phyloP scores from a whole-genome alignment of 2,888 invertebrate genomes.

The Archaeoteleia sp. region DNA sequence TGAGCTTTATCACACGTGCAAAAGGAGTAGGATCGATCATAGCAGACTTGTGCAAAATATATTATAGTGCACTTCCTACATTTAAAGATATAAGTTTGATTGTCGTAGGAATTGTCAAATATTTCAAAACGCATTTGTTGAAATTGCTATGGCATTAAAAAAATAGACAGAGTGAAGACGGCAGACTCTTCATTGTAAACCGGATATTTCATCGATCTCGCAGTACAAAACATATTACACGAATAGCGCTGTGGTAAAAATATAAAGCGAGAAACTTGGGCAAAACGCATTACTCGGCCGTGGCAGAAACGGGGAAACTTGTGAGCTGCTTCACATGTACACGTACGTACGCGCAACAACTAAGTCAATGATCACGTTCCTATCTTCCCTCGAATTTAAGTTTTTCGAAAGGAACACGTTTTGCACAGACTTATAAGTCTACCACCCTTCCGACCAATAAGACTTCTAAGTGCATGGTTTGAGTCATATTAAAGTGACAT shows the following conservation, averaged over 20 bases:
- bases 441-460: constrained; percentile 32
- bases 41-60: no score
- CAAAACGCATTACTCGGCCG: constrained; percentile 48
- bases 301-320: constrained; percentile 41
- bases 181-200: constrained; percentile 20
- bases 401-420: constrained; percentile 42
- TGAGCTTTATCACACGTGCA: no score
- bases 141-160: no score
- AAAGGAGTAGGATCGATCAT: no score
- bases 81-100: no score
- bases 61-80: no score
- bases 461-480: constrained; percentile 36
- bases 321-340: constrained; percentile 35
- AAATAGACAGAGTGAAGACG: no score
- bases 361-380: constrained; percentile 53
- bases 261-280: constrained; percentile 45
- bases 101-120: no score
- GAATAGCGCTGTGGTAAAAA: constrained; percentile 39
- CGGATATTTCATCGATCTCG: constrained; percentile 31
- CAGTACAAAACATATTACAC: constrained; percentile 36
- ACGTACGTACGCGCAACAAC: constrained; percentile 41
- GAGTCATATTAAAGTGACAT: constrained; percentile 39
- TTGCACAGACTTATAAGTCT: constrained; percentile 42
- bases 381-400: constrained; percentile 47
- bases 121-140: no score